Conservation (phyloP, 1,140 invertebrate genomes). For the Papilio polyxenes region DNA sequence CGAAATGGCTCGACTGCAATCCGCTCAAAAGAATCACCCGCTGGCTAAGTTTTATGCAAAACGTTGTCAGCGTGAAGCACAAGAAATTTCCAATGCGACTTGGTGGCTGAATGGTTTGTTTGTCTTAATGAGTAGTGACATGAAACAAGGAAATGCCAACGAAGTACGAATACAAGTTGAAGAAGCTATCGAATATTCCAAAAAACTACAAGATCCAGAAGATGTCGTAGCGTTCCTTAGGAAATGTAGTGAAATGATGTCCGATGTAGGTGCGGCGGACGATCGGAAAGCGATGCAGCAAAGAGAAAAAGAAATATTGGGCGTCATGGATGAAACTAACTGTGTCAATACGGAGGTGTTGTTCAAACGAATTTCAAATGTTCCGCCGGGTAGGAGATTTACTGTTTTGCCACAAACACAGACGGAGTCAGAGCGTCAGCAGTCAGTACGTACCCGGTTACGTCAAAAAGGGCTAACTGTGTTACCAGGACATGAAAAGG, state of each 20-base stretch:
- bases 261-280: conserved; percentile 60
- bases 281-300: conserved; percentile 69
- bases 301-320: conserved; percentile 65
- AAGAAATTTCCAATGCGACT: conserved; percentile 65
- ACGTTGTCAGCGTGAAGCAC: conserved; percentile 78
- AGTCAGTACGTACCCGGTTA: conserved; percentile 55
- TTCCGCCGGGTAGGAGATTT: conserved; percentile 66
- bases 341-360: conserved; percentile 63
- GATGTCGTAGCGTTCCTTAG: conserved; percentile 66
- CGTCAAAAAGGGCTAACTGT: conserved; percentile 66
- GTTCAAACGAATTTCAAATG: conserved; percentile 73
- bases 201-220: conserved; percentile 69
- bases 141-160: conserved; percentile 80
- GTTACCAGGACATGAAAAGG: conserved; percentile 63
- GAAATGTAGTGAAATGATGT: conserved; percentile 70
- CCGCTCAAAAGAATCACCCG: conserved; percentile 78
- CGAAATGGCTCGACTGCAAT: conserved; percentile 76
- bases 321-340: conserved; percentile 62
- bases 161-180: conserved; percentile 76
- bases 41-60: conserved; percentile 80
- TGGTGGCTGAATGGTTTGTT: conserved; percentile 81
- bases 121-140: conserved; percentile 77
- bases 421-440: conserved; percentile 44
- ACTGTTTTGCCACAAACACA: conserved; percentile 68
- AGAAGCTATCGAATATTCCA: conserved; percentile 72